A percentile compares a stretch with the other conserved stretches of the same genome.
Evolutionary conservation across 2,113 vertebrate species (phyloP).

Genomic region (Leuciscus idus): DNA sequence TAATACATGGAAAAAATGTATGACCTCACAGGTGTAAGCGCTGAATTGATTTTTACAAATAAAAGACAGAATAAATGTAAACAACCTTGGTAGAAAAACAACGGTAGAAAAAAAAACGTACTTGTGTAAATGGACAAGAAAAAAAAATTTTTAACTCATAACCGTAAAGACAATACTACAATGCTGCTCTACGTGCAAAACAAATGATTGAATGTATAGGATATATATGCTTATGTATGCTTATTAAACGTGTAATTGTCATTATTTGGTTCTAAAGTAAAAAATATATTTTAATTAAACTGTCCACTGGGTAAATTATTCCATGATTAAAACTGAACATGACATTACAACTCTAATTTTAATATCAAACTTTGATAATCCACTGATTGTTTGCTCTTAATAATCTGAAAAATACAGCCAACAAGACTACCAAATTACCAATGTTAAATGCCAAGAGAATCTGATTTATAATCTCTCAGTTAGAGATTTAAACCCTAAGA

Average conservation of each 20-base stretch:
- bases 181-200: background rate
- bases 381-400: background rate
- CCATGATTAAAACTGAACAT: background rate
- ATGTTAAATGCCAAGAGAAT: background rate
- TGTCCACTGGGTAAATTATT: background rate
- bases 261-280: background rate
- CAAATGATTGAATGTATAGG: background rate
- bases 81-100: no score
- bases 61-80: no score
- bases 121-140: background rate
- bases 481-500: background rate
- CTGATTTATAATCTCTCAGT: conserved; percentile 25
- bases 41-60: no score
- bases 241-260: background rate
- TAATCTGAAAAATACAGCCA: background rate
- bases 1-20: background rate
- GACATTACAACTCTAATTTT: background rate
- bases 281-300: background rate
- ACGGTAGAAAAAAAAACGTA: background rate
- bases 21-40: no score
- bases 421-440: background rate
- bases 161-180: background rate
- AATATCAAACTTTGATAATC: background rate
- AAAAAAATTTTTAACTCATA: background rate
- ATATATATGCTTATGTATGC: background rate